A percentile compares a stretch with the other conserved stretches of the same genome.
Conservation (phyloP, 1,140 invertebrate species). For the Drosophila kohkoa region DNA sequence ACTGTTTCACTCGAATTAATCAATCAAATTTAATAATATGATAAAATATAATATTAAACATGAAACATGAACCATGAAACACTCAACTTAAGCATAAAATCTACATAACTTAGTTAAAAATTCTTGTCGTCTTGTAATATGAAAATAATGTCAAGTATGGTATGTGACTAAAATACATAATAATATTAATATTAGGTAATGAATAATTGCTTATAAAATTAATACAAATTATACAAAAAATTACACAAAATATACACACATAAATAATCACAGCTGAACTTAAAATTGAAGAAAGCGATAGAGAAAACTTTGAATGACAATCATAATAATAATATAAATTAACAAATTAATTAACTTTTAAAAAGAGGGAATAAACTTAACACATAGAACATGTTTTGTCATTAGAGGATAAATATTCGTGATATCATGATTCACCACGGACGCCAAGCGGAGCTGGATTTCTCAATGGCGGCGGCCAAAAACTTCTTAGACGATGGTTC, state of each 20-base stretch:
- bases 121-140: slow-evolving; percentile 8
- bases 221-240: slow-evolving; percentile 54
- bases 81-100: slow-evolving; percentile 50
- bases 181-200: slow-evolving; percentile 40
- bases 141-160: slow-evolving; percentile 32
- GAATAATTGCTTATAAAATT: slow-evolving; percentile 40
- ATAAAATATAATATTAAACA: slow-evolving; percentile 34
- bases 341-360: slow-evolving; percentile 47
- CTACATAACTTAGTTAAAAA: slow-evolving; percentile 74
- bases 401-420: background rate
- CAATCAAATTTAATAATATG: slow-evolving; percentile 11
- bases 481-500: slow-evolving; percentile 71
- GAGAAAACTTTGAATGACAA: slow-evolving; percentile 52
- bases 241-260: slow-evolving; percentile 75
- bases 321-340: slow-evolving; percentile 70
- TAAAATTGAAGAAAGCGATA: slow-evolving; percentile 69
- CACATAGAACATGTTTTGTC: slow-evolving; percentile 34
- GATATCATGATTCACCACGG: slow-evolving; percentile 52
- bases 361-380: slow-evolving; percentile 60
- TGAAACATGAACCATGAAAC: slow-evolving; percentile 58
- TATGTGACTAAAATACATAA: slow-evolving; percentile 59
- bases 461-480: slow-evolving; percentile 66
- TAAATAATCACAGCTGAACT: slow-evolving; percentile 81
- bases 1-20: slow-evolving; percentile 56
- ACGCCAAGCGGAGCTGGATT: slow-evolving; percentile 59